phyloP scores from a whole-genome alignment of 2,888 invertebrate genomes.

The Cerceris rybyensis region DNA sequence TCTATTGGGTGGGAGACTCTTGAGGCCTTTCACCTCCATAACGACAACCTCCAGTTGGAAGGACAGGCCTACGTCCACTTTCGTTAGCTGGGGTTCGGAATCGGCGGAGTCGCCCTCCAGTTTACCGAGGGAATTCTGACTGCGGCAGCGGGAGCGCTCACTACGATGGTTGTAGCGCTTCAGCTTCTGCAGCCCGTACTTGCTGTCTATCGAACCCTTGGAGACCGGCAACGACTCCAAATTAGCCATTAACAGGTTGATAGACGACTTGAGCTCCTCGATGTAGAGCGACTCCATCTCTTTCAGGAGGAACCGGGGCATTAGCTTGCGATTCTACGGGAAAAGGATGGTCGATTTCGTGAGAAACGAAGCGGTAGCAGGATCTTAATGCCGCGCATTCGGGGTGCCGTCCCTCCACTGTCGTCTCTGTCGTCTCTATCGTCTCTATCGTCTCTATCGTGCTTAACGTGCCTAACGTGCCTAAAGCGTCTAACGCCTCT shows the following conservation, averaged over 20 bases:
- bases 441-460: too few relatives aligned
- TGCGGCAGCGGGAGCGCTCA: conserved; percentile 83
- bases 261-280: conserved; percentile 98
- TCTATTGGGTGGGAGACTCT: conserved; percentile 97
- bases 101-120: conserved; percentile 97
- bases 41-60: conserved; percentile 99
- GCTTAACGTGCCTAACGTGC: too few relatives aligned
- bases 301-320: conserved; percentile 99
- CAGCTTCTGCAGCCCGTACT: conserved; percentile 98
- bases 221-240: conserved; percentile 99
- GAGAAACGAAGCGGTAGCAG: conserved; percentile 26
- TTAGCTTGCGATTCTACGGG: conserved; percentile 94
- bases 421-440: too few relatives aligned
- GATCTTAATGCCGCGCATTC: conserved; percentile 2
- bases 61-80: conserved; percentile 98
- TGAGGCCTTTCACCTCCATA: conserved; percentile 99
- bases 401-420: not conserved
- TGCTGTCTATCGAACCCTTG: conserved; percentile 98
- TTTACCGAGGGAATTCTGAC: conserved; percentile 96
- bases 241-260: conserved; percentile 99
- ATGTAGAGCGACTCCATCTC: conserved; percentile 99
- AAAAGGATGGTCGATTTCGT: conserved; percentile 40
- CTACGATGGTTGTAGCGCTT: conserved; percentile 96
- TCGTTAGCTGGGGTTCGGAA: conserved; percentile 96
- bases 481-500: too few relatives aligned